Conservation (phyloP, 1,140 invertebrate species). For the Phortica variegata region DNA sequence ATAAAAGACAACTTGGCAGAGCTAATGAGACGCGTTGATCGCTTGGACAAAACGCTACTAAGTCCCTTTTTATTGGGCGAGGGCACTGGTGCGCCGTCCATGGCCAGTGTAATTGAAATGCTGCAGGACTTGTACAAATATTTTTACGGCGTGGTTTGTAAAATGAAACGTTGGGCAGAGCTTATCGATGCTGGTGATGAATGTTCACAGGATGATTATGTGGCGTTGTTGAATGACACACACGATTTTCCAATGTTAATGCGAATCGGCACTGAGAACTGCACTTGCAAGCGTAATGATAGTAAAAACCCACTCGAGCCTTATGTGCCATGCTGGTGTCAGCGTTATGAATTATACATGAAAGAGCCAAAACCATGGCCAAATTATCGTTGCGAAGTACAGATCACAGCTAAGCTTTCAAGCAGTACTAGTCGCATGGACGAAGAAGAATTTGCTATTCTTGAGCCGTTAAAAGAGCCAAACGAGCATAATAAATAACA, state of each 20-base stretch:
- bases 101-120: conserved; percentile 20
- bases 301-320: conserved; percentile 29
- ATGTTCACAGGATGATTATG: conserved; percentile 36
- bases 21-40: conserved; percentile 16
- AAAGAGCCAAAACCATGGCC: conserved; percentile 1
- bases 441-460: no score
- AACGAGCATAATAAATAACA: no score
- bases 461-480: no score
- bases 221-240: conserved; percentile 19
- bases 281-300: conserved; percentile 36
- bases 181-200: conserved; percentile 34
- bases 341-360: conserved; percentile 8
- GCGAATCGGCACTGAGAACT: conserved; percentile 23
- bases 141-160: conserved; percentile 31
- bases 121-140: conserved; percentile 31
- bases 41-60: conserved; percentile 20
- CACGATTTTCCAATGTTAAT: conserved; percentile 27
- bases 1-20: conserved; percentile 21
- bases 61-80: conserved; percentile 18
- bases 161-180: conserved; percentile 32
- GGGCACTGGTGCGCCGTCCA: neutral
- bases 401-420: neutral
- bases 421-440: no score
- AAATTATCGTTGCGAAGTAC: neutral
- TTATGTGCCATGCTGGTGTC: conserved; percentile 33